Evolutionary conservation across 2,888 invertebrate species (phyloP).

Genomic region (Rotaria macrura): DNA sequence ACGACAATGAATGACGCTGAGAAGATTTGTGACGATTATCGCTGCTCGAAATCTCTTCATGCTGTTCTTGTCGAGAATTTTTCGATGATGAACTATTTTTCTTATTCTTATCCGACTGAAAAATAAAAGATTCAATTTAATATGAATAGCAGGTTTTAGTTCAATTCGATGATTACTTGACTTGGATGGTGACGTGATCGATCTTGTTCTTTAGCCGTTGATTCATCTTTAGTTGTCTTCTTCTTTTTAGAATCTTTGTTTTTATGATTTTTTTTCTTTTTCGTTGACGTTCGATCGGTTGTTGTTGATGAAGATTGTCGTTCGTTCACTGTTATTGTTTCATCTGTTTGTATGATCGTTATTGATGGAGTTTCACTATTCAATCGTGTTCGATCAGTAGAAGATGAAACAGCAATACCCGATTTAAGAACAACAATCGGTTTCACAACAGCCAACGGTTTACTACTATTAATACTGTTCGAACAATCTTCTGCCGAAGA

Average conservation of each 20-base stretch:
- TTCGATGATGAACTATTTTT: background rate
- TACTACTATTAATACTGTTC: constrained; percentile 3
- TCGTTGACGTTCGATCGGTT: background rate
- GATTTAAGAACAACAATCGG: background rate
- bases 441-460: background rate
- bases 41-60: background rate
- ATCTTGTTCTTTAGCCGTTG: background rate
- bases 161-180: background rate
- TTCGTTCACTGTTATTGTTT: background rate
- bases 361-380: background rate
- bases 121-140: background rate
- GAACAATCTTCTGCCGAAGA: background rate
- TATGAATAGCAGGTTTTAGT: no score
- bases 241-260: background rate
- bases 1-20: background rate
- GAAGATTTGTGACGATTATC: background rate
- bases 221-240: background rate
- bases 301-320: background rate
- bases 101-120: background rate
- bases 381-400: background rate
- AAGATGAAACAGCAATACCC: background rate
- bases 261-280: background rate
- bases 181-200: background rate
- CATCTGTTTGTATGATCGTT: background rate
- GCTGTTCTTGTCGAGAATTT: background rate